Evolutionary conservation across 2,888 invertebrate genomes (phyloP).

Genomic region (Clanis bilineata): DNA sequence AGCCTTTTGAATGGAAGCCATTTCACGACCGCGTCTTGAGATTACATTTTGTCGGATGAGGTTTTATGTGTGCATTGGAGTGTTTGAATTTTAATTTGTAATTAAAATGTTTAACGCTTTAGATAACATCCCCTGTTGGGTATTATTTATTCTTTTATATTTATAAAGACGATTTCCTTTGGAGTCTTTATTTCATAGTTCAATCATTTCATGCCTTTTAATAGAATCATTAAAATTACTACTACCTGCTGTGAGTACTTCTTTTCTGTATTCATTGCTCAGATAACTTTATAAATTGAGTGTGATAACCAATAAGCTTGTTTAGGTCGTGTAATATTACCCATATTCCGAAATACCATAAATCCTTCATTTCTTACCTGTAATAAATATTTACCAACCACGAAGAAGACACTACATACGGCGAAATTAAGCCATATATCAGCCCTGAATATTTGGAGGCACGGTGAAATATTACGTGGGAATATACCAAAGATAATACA

Average conservation of each 20-base stretch:
- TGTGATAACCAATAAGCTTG: too few relatives aligned
- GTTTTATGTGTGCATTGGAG: slow-evolving; percentile 6
- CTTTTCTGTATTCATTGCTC: too few relatives aligned
- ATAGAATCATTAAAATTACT: too few relatives aligned
- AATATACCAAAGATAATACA: not conserved
- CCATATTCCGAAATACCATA: not conserved
- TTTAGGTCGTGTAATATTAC: too few relatives aligned
- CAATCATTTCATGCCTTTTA: too few relatives aligned
- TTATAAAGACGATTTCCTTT: not conserved
- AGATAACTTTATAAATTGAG: too few relatives aligned
- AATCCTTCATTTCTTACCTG: not conserved
- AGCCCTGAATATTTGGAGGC: not conserved
- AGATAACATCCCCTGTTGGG: not conserved
- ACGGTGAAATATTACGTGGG: not conserved
- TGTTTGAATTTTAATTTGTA: not conserved
- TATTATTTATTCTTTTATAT: not conserved
- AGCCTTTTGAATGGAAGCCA: slow-evolving; percentile 38
- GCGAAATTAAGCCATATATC: not conserved
- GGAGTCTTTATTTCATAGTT: not conserved
- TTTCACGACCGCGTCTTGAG: slow-evolving; percentile 21
- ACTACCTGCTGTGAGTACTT: too few relatives aligned
- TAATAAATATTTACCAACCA: not conserved
- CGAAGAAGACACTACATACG: not conserved
- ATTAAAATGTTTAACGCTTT: not conserved
- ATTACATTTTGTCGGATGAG: slow-evolving; percentile 17